Percentiles rank a stretch among this genome's conserved stretches.
These are phyloP conservation scores for Champsocephalus gunnari DNA, from an alignment of 2,797 vertebrate genomes.

Conservation along the genomic window DNA sequence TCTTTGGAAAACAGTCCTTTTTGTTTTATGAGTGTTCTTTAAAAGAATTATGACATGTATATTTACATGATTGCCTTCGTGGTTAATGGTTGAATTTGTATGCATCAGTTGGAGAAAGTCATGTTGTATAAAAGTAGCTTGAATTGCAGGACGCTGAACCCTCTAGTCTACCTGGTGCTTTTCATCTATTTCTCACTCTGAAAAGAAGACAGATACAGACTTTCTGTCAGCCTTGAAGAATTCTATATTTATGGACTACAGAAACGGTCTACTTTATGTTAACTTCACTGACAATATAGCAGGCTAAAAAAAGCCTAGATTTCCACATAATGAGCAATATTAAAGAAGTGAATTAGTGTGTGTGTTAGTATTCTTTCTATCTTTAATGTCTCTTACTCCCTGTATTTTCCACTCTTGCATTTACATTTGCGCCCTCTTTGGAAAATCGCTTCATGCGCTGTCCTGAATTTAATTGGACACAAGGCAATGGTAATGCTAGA, in stretches of 20 bases:
- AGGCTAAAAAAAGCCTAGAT: not conserved
- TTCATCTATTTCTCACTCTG: conserved; percentile 23
- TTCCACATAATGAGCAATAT: not conserved
- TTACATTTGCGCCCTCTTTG: conserved; percentile 24
- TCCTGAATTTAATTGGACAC: conserved; percentile 24
- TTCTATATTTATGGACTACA: conserved; percentile 12
- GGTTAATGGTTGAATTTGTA: not conserved
- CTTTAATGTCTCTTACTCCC: conserved; percentile 1
- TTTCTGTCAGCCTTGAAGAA: conserved; percentile 5
- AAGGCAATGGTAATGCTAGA: conserved; percentile 14
- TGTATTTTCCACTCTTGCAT: conserved; percentile 4
- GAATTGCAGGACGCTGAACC: not conserved
- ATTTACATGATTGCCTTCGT: not conserved
- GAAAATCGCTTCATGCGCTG: conserved; percentile 30
- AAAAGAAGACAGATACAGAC: conserved; percentile 20
- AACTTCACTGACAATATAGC: not conserved
- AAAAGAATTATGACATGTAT: not conserved
- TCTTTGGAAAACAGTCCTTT: not conserved
- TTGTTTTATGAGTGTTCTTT: conserved; percentile 1
- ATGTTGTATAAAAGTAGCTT: not conserved
- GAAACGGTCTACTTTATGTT: not conserved
- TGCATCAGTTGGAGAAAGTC: conserved; percentile 2
- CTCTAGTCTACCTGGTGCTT: conserved; percentile 12
- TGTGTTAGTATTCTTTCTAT: not conserved
- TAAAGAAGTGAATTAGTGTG: not conserved